A percentile compares a stretch with the other conserved stretches of the same genome.
phyloP scores from a whole-genome alignment of 1,140 invertebrate genomes.

The Eufriesea mexicana region DNA sequence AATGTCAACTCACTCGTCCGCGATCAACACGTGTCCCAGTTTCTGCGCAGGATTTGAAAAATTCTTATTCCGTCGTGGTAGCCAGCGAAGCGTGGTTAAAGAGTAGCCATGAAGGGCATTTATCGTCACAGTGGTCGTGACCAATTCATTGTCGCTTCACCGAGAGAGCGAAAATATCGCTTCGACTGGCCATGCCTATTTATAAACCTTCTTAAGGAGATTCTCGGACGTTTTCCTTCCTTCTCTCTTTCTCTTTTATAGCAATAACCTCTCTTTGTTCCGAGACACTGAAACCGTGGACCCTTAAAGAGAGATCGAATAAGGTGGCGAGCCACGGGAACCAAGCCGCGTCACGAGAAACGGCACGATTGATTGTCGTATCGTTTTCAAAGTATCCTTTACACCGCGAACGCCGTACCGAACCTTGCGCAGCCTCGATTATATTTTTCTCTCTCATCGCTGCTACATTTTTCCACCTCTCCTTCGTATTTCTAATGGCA shows the following conservation, averaged over 20 bases:
- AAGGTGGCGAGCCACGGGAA: not conserved
- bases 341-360: conserved; percentile 3
- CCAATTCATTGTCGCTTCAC: conserved; percentile 59
- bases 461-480: too few relatives aligned
- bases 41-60: not conserved
- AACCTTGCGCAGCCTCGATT: not conserved
- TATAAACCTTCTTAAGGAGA: conserved; percentile 59
- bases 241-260: conserved; percentile 28
- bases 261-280: conserved; percentile 28
- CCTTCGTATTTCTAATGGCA: too few relatives aligned
- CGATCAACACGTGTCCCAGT: not conserved
- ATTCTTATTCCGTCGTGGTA: not conserved
- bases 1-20: too few relatives aligned
- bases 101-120: conserved; percentile 26
- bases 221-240: conserved; percentile 38
- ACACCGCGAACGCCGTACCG: not conserved
- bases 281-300: not conserved
- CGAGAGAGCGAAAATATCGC: conserved; percentile 53
- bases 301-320: conserved; percentile 21
- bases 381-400: conserved; percentile 56
- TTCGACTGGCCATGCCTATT: conserved; percentile 51
- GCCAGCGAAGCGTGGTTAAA: conserved; percentile 17
- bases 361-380: conserved; percentile 38
- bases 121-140: conserved; percentile 41
- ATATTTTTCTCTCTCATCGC: not conserved